Evolutionary conservation across 2,888 invertebrate genomes (phyloP).

Genomic region (Melanostoma scalare): DNA sequence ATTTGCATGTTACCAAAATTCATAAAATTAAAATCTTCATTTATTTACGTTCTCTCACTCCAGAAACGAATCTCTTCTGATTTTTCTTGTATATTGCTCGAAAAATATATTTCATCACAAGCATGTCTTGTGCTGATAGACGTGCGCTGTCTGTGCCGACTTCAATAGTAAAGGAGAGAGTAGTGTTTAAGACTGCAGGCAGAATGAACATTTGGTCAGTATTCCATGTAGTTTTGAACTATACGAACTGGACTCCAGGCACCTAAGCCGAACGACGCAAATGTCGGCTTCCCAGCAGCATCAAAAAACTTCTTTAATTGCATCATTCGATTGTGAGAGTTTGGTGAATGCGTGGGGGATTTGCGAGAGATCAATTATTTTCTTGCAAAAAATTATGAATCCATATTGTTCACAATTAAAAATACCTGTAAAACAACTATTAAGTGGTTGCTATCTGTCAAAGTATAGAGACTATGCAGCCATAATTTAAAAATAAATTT

Average conservation of each 20-base stretch:
- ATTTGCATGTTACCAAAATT: constrained; percentile 93
- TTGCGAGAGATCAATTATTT: constrained; percentile 75
- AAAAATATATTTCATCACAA: constrained; percentile 88
- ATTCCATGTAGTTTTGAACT: constrained; percentile 91
- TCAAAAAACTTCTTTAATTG: constrained; percentile 70
- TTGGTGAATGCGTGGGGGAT: constrained; percentile 79
- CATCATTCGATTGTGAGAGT: constrained; percentile 41
- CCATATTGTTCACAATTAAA: no score
- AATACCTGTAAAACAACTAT: no score
- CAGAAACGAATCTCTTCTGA: constrained; percentile 86
- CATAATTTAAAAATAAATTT: no score
- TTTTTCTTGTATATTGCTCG: constrained; percentile 91
- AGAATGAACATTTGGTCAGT: constrained; percentile 94
- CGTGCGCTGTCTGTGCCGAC: constrained; percentile 90
- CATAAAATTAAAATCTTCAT: constrained; percentile 77
- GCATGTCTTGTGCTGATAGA: constrained; percentile 86
- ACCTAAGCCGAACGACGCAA: constrained; percentile 91
- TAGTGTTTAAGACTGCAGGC: constrained; percentile 92
- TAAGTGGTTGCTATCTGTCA: no score
- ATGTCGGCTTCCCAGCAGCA: constrained; percentile 87
- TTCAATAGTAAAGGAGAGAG: constrained; percentile 92
- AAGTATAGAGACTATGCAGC: no score
- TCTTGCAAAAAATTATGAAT: no score
- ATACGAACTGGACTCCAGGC: constrained; percentile 92
- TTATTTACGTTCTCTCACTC: constrained; percentile 91